Percentiles rank a stretch among this genome's conserved stretches.
Evolutionary conservation across 1,140 invertebrate genomes (phyloP).

Genomic region (Drosophila orosa): DNA sequence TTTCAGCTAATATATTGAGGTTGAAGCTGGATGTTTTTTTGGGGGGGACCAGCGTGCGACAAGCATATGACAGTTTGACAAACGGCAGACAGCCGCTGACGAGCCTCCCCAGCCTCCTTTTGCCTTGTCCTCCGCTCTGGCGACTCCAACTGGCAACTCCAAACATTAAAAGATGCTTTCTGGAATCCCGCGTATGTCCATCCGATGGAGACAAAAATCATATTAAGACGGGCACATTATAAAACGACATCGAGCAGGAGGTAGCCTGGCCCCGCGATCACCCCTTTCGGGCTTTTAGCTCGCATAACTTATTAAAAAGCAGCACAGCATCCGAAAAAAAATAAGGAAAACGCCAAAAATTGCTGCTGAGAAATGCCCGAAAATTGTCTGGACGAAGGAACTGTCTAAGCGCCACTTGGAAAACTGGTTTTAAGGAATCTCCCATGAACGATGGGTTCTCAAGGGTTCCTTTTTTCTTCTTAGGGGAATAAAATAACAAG

Average conservation of each 20-base stretch:
- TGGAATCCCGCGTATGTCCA: constrained; percentile 73
- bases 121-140: neutral
- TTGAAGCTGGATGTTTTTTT: constrained; percentile 18
- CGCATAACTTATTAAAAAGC: constrained; percentile 71
- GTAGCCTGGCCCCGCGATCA: neutral
- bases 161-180: constrained; percentile 64
- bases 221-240: constrained; percentile 80
- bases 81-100: constrained; percentile 66
- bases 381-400: constrained; percentile 45
- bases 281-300: neutral
- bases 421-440: constrained; percentile 61
- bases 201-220: constrained; percentile 75
- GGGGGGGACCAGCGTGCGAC: constrained; percentile 58
- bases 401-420: constrained; percentile 76
- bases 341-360: constrained; percentile 53
- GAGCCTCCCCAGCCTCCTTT: constrained; percentile 24
- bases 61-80: constrained; percentile 83
- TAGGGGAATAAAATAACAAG: constrained; percentile 1
- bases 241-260: constrained; percentile 62
- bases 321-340: constrained; percentile 32
- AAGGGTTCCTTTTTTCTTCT: neutral
- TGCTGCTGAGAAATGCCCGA: constrained; percentile 63
- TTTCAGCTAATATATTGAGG: constrained; percentile 79
- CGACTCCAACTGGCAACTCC: neutral
- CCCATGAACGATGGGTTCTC: constrained; percentile 1